Conservation (phyloP, 2,888 invertebrate species). For the Ctenicera cuprea region DNA sequence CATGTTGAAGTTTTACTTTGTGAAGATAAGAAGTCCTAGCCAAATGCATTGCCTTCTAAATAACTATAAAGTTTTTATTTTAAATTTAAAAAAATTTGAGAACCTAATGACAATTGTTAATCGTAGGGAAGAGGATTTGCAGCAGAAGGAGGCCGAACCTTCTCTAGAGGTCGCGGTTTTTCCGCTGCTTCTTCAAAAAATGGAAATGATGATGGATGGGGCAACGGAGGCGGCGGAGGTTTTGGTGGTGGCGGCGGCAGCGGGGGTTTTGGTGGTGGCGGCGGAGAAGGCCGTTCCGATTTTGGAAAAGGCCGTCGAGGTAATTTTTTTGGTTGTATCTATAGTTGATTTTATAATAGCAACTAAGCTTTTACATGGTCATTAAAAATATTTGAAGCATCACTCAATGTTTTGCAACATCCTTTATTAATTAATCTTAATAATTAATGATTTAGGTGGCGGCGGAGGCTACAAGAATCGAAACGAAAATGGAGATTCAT, state of each 20-base stretch:
- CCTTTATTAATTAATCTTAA: too few relatives aligned
- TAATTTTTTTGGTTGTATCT: neutral
- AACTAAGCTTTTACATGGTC: too few relatives aligned
- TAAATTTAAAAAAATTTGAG: too few relatives aligned
- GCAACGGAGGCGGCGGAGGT: slow-evolving; percentile 8
- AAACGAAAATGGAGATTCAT: slow-evolving; percentile 14
- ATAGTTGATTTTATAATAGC: neutral
- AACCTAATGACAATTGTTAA: too few relatives aligned
- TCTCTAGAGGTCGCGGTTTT: slow-evolving; percentile 51
- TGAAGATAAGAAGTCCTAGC: too few relatives aligned
- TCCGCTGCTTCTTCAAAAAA: slow-evolving; percentile 36
- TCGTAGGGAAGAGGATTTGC: neutral
- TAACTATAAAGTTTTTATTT: too few relatives aligned
- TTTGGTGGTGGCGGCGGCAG: slow-evolving; percentile 38
- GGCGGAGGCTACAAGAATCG: slow-evolving; percentile 39
- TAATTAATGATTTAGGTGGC: too few relatives aligned
- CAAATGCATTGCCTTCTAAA: too few relatives aligned
- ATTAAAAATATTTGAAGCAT: too few relatives aligned
- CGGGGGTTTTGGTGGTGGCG: neutral
- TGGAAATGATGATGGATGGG: slow-evolving; percentile 58
- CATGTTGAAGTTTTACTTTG: too few relatives aligned
- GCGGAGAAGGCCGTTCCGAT: neutral
- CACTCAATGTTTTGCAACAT: too few relatives aligned
- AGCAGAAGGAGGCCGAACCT: slow-evolving; percentile 19
- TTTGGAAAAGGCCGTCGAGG: slow-evolving; percentile 10